Evolutionary conservation across 1,140 invertebrate genomes (phyloP), one percentile per base, ranked within the genome.

Genomic region (Tetramorium parvispinum): DNA sequence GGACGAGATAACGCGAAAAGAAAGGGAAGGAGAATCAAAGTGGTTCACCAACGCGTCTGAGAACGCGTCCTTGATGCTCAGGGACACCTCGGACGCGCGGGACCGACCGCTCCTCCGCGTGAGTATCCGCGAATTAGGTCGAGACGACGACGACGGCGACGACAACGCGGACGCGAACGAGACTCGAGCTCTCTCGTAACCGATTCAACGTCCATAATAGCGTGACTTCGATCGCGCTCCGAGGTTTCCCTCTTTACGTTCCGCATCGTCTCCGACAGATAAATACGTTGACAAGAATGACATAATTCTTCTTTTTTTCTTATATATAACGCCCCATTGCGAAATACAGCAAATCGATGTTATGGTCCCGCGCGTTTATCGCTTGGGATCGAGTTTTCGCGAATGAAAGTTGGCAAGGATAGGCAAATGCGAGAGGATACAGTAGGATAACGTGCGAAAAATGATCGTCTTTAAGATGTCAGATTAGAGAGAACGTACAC

Each of bases 111-210:
- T 93, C 88, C 91, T 91, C 89, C 91, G 63, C 65, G 65, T 40
- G 85, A 91, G 88, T 88, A 89, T 85, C 59, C 75, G 78, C 89
- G 92, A 93, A 93, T 93, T 93, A 89, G 93, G 92, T 94, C 93
- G 93, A 93, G 91, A 92, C 91, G 89, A 91, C 91, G 89, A 91
- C 86, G 89, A 88, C 89, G 77, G 90, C 46, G 70, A 75, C 24
- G 21, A 61, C 49, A 37, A 59, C 51, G 37, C 18, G 18, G 16
- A 78, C 55, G 65, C 78, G 70, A 55, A 70, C 53, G 51, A 85
- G 85, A 70, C 63, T 43, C 32, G 21, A 37, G 53, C 51, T 89
- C 88, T 91, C 92, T 88, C 82, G 77, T 88, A 88, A 86, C 85
- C 87, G 43, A 68, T 87, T 90, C 89, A 85, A 87, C 89, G 87